Evolutionary conservation across 2,888 invertebrate genomes (phyloP), one percentile per base, ranked within the genome.

Genomic region (Nycteola revayana): DNA sequence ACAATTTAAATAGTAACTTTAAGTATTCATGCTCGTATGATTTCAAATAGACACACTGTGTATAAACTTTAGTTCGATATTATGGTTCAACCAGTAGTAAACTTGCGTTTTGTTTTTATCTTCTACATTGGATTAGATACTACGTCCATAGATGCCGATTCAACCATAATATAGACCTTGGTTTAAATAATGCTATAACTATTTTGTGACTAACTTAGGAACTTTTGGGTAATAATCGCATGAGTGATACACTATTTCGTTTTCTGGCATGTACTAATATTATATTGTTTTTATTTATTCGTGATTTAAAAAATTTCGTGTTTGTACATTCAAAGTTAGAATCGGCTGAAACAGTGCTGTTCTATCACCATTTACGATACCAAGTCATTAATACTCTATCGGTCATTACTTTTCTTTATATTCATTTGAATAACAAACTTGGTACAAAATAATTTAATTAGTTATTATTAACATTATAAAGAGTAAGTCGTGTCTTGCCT

Each of bases 181-280:
- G n/a, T n/a, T n/a, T 43, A 43, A 33, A 32, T 29, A 24, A 40
- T 36, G 24, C 43, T 28, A 23, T 30, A 31, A 53, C 37, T 25
- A 30, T 36, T 44, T 36, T 20, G 60, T 60, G 57, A 51, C 52
- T 56, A 56, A 56, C 49, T 14, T 36, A 44, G 30, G 36, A 42
- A 37, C 25, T 41, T 22, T 30, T 43, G 51, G 46, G 39, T 27
- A 33, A 44, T 46, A 56, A 60, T 46, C 40, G 60, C 60, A 60
- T 51, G 60, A 38, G 29, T 42, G 37, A 42, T 35, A 38, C 36
- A 49, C 32, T 37, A 37, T 23, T 33, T 36, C 25, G 20, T 38
- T 42, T n/a, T 33, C 43, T 32, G 37, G 57, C 60, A 60, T 57
- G 56, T 34, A 57, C 44, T 60, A 57, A 51, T 49, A 28, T n/a